These are phyloP conservation scores for Campylomormyrus numenius DNA, from an alignment of 2,113 vertebrate species.

Conservation along the genomic window DNA sequence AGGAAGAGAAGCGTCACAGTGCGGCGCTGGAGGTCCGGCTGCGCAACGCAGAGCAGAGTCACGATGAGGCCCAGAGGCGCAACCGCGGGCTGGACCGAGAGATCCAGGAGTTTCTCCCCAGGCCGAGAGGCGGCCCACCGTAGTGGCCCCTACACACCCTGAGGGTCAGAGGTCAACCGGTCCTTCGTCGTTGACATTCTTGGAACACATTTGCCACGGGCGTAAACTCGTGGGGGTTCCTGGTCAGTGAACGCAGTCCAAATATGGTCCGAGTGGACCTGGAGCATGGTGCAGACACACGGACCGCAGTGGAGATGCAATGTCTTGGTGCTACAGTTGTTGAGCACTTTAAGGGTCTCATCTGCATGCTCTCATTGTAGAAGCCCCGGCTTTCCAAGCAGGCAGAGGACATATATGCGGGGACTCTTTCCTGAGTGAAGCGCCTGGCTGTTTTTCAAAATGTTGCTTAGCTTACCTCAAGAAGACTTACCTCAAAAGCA, in stretches of 20 bases:
- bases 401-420: not conserved
- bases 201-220: not conserved
- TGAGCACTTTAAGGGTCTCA: not conserved
- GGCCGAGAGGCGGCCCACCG: constrained; percentile 29
- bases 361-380: not conserved
- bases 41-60: constrained; percentile 47
- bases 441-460: not conserved
- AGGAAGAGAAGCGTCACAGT: constrained; percentile 60
- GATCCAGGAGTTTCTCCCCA: constrained; percentile 57
- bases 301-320: not conserved
- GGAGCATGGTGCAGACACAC: not conserved
- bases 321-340: not conserved
- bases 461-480: constrained; percentile 5
- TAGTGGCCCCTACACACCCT: constrained; percentile 22
- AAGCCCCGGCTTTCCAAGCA: not conserved
- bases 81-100: constrained; percentile 67
- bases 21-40: constrained; percentile 67
- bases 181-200: not conserved
- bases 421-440: not conserved
- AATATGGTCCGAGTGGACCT: not conserved
- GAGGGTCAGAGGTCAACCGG: not conserved
- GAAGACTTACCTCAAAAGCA: not conserved
- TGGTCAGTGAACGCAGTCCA: not conserved
- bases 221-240: not conserved
- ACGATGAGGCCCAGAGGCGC: constrained; percentile 64